Evolutionary conservation across 2,888 invertebrate species (phyloP), one percentile per base, ranked within the genome.

Genomic region (Ochropleura leucogaster): DNA sequence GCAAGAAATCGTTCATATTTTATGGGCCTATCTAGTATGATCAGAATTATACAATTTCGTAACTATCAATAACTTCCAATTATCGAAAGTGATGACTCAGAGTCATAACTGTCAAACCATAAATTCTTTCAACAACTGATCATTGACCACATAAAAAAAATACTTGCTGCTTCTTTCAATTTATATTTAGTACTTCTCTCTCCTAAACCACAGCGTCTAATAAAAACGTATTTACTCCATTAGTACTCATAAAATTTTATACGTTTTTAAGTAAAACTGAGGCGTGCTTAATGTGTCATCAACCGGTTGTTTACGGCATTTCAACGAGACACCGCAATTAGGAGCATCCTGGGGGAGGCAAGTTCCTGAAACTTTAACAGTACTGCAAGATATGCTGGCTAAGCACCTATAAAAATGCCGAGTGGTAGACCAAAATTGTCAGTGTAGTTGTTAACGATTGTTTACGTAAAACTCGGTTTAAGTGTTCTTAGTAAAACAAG

Each of bases 281-380:
- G 85, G 87, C 81, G 84, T 87, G 88, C 92, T 88, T 91, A 91
- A 93, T 90, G 75, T 86, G 80, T 85, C 87, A 86, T 87, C 80
- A 86, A 77, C 76, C 74, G 72, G 84, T 85, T 89, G 91, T 94
- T 94, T 93, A 94, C 90, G 92, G 90, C 77, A 83, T 89, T 91
- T 91, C 91, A 91, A 92, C 92, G 90, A 91, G 90, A 89, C 84
- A 82, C 86, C 86, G 89, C 89, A 91, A 93, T 94, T 93, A 94
- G 88, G 86, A 80, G 85, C 88, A 90, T 92, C 91, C 91, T 89
- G 89, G 68, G 85, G 81, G 85, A 81, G 80, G 68, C 75, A 81
- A 77, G 83, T 77, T 75, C 73, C 84, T 73, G 79, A 78, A 84
- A 79, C 59, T 79, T 79, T 77, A 81, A 74, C 74, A 74, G 70